Conservation (phyloP, 2,797 vertebrate genomes). For the Fistularia commersonii region DNA sequence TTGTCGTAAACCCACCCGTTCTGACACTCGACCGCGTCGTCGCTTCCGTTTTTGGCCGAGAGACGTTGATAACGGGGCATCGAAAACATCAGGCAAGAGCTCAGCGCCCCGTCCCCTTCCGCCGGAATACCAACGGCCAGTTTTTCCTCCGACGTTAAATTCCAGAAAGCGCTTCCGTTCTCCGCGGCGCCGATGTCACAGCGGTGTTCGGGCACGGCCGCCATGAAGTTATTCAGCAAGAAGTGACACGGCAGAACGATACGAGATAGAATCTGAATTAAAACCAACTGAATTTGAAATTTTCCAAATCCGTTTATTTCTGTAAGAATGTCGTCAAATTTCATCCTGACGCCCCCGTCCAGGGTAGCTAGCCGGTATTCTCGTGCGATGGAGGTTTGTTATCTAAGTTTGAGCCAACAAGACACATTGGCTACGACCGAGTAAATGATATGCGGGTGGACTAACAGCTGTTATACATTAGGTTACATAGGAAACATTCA, state of each 20-base stretch:
- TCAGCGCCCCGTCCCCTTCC: slow-evolving; percentile 71
- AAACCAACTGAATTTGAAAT: slow-evolving; percentile 80
- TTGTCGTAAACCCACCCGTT: slow-evolving; percentile 87
- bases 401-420: too few relatives aligned
- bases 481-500: too few relatives aligned
- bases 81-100: slow-evolving; percentile 81
- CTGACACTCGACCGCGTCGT: slow-evolving; percentile 66
- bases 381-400: too few relatives aligned
- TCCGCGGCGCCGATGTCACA: slow-evolving; percentile 74
- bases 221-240: slow-evolving; percentile 86
- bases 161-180: slow-evolving; percentile 54
- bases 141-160: slow-evolving; percentile 77
- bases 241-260: slow-evolving; percentile 85
- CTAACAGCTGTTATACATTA: too few relatives aligned
- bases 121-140: slow-evolving; percentile 72
- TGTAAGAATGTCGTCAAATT: slow-evolving; percentile 83
- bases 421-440: too few relatives aligned
- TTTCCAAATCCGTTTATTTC: slow-evolving; percentile 84
- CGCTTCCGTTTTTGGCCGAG: slow-evolving; percentile 36
- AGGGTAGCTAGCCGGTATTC: not conserved
- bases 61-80: slow-evolving; percentile 62
- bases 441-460: too few relatives aligned
- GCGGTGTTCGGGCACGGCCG: slow-evolving; percentile 81
- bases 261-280: slow-evolving; percentile 76
- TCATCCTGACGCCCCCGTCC: slow-evolving; percentile 67